These are phyloP conservation scores for Tinea semifulvella DNA, from an alignment of 2,888 invertebrate species.

Conservation along the genomic window DNA sequence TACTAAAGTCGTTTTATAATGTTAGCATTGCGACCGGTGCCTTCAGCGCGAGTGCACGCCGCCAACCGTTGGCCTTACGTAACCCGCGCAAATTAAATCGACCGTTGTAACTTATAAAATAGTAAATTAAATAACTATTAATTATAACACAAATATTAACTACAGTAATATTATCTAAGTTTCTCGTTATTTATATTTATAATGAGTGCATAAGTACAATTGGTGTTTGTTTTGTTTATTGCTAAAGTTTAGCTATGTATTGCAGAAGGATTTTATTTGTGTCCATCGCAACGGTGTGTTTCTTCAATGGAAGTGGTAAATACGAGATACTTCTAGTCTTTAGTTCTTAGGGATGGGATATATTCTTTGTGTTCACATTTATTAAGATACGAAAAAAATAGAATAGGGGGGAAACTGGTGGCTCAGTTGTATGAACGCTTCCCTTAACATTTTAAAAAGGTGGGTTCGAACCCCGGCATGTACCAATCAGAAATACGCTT, in stretches of 20 bases:
- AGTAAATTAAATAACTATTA: no score
- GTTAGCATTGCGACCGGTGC: background rate
- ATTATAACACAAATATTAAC: background rate
- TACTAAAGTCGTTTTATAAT: slow-evolving; percentile 1
- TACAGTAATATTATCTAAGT: background rate
- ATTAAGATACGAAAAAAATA: no score
- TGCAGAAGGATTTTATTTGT: background rate
- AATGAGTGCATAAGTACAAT: no score
- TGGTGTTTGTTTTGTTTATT: no score
- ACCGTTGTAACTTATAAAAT: background rate
- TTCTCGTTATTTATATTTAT: background rate
- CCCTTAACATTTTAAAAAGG: no score
- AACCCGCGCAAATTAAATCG: background rate
- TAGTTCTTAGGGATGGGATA: no score
- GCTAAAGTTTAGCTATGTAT: slow-evolving; percentile 1
- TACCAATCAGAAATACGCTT: no score
- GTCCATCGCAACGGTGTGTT: background rate
- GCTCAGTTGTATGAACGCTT: no score
- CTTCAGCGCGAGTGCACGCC: slow-evolving; percentile 1
- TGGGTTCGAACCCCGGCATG: no score
- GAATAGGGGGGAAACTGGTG: no score
- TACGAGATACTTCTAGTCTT: no score
- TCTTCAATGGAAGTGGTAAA: background rate
- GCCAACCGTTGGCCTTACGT: background rate
- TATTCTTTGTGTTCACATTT: no score